A percentile compares a stretch with the other conserved stretches of the same genome.
phyloP scores from a whole-genome alignment of 2,888 invertebrate genomes.

The Aelia acuminata region DNA sequence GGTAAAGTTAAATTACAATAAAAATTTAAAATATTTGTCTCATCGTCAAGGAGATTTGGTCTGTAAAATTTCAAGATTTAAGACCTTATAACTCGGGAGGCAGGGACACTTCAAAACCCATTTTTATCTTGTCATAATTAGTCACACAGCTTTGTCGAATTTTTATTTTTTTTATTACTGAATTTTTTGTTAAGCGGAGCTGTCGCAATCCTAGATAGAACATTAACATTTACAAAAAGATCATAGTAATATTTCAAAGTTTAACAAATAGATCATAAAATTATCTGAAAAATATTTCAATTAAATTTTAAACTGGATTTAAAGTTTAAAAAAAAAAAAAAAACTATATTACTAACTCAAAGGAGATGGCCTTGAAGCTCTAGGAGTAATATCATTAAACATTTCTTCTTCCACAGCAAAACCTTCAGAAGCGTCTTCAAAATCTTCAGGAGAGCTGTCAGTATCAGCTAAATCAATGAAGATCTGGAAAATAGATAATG shows the following conservation, averaged over 20 bases:
- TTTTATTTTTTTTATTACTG: no score
- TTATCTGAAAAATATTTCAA: background rate
- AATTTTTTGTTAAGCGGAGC: no score
- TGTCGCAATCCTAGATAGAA: no score
- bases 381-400: slow-evolving; percentile 81
- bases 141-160: no score
- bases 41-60: no score
- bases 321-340: background rate
- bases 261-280: background rate
- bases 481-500: slow-evolving; percentile 21
- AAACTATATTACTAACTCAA: slow-evolving; percentile 68
- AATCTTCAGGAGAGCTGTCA: slow-evolving; percentile 86
- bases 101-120: no score
- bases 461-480: slow-evolving; percentile 77
- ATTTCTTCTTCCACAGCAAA: slow-evolving; percentile 84
- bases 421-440: slow-evolving; percentile 86
- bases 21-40: no score
- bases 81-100: no score
- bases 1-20: no score
- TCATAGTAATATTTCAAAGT: background rate
- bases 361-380: slow-evolving; percentile 78
- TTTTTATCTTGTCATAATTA: no score
- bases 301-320: no score
- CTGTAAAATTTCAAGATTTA: no score
- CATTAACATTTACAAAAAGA: background rate